Evolutionary conservation across 2,888 invertebrate genomes (phyloP), one percentile per base, ranked within the genome.

Genomic region (Caenorhabditis angaria): DNA sequence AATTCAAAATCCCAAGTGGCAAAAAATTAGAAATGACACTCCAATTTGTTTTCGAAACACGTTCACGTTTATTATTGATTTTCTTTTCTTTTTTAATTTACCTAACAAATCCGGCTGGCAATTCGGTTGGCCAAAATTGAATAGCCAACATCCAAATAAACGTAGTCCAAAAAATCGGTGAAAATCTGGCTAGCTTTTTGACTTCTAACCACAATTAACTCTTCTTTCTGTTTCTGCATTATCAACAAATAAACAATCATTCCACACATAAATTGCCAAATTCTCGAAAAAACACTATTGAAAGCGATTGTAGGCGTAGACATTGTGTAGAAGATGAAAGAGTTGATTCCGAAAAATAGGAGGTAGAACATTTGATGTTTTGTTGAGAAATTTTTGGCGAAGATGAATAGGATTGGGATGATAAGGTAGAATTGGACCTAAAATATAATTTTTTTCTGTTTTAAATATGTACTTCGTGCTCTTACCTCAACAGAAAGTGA

Each of bases 341-440:
- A 66, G 3, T 25, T 22, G 6, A 55, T 4, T 10, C 65, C 65
- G 65, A 59, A 14, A 64, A 56, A 20, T 22, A 20, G 4, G 14
- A n/a, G n/a, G 18, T 48, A n/a, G 10, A 48, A 4, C 20, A 20
- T 4, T 48, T 10, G 18, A 6, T 48, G 4, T 48, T 4, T 48
- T 4, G 4, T 48, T 4, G 8, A 3, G 4, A 48, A 20, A 48
- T 18, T n/a, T 4, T 48, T 48, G 18, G n/a, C 48, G 18, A 48
- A 48, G 4, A 70, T 10, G 25, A 75, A 76, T 6, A 80, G 22
- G 10, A 70, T 8, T 0, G 80, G 80, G 29, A 69, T 76, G 10
- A 80, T 25, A 27, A 74, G 61, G 57, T 80, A 80, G 50, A 76
- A 80, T 54, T 80, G 80, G n/a, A n/a, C n/a, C n/a, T n/a, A n/a